Percentiles rank a stretch among this genome's conserved stretches.
These are phyloP conservation scores for Diabrotica undecimpunctata DNA, from an alignment of 1,140 invertebrate genomes.

Conservation along the genomic window DNA sequence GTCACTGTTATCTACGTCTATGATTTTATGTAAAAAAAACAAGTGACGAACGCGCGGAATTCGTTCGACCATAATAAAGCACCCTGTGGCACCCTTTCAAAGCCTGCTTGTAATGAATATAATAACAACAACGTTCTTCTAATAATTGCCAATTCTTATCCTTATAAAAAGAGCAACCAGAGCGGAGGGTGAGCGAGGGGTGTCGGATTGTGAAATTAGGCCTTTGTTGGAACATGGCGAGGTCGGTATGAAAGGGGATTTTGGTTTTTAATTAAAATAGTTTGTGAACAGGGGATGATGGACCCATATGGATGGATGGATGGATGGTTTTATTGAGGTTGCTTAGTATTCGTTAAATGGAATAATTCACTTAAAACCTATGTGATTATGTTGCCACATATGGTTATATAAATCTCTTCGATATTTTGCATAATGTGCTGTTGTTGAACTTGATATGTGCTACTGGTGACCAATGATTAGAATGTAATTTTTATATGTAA, in stretches of 20 bases:
- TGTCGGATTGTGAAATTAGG: neutral
- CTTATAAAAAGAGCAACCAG: neutral
- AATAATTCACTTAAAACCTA: no score
- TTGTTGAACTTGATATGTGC: no score
- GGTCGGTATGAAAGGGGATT: neutral
- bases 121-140: constrained; percentile 2
- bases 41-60: neutral
- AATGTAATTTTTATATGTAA: no score
- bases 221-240: neutral
- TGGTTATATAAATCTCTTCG: no score
- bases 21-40: neutral
- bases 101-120: neutral
- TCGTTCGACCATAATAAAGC: neutral
- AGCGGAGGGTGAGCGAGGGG: neutral
- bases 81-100: constrained; percentile 1
- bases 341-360: neutral
- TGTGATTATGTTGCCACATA: no score
- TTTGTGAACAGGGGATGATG: neutral
- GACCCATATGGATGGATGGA: neutral
- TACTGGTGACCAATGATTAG: no score
- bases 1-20: no score
- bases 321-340: constrained; percentile 1
- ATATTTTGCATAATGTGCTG: no score
- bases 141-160: constrained; percentile 2
- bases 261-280: constrained; percentile 1